Percentiles rank a stretch among this genome's conserved stretches.
Evolutionary conservation across 2,113 vertebrate genomes (phyloP).

Genomic region (Lamprotornis superbus): DNA sequence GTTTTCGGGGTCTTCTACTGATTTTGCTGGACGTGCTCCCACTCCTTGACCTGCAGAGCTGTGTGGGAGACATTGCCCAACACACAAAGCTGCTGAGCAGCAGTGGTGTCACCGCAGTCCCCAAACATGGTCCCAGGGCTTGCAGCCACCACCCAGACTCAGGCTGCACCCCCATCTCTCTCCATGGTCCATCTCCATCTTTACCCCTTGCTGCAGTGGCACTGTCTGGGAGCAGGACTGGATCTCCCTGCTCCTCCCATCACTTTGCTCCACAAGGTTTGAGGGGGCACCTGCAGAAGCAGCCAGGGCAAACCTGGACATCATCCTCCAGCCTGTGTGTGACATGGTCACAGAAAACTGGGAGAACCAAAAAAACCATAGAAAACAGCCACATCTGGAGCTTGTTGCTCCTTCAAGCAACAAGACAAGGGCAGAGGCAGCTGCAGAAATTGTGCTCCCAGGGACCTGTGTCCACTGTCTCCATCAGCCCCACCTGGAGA

Average conservation of each 20-base stretch:
- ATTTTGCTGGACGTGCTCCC: accelerated
- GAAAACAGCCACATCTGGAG: background rate
- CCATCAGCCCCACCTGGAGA: background rate
- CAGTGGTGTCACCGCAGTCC: accelerated
- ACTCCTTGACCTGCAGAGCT: background rate
- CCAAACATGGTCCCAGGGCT: background rate
- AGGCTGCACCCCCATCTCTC: background rate
- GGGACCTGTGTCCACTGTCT: background rate
- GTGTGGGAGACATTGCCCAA: accelerated
- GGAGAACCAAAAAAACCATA: accelerated
- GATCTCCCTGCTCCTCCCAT: background rate
- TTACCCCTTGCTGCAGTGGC: background rate
- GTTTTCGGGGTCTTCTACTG: background rate
- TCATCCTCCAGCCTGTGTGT: background rate
- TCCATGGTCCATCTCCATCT: background rate
- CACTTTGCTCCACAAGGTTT: accelerated
- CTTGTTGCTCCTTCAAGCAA: background rate
- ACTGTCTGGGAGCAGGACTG: accelerated
- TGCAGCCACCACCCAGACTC: background rate
- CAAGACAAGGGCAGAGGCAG: background rate
- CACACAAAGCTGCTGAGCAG: background rate
- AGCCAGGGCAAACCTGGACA: background rate
- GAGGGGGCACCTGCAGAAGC: background rate
- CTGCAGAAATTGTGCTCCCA: background rate
- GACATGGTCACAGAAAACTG: background rate